Evolutionary conservation across 2,888 invertebrate species (phyloP), one percentile per base, ranked within the genome.

Genomic region (Scaeva pyrastri): DNA sequence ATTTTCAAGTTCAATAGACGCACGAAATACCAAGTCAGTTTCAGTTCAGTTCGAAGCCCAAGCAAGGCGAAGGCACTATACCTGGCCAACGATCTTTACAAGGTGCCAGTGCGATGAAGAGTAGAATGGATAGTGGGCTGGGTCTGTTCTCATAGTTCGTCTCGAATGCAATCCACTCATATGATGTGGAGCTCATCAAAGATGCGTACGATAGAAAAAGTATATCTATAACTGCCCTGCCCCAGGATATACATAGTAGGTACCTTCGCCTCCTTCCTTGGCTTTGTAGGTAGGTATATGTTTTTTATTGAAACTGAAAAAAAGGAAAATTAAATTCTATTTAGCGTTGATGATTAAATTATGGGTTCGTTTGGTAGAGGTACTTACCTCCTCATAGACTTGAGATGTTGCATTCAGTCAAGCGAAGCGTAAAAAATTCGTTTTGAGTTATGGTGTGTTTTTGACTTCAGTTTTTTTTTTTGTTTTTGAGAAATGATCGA

Each of bases 301-400:
- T 62, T n/a, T 58, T 21, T 43, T 39, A 14, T 31, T 66, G 12
- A 12, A 14, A 16, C 41, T 71, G 56, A 39, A 36, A 56, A n/a
- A 31, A 14, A n/a, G 48, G 14, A 79, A 72, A 68, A 71, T 66
- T 52, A 75, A 62, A 62, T 72, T 56, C 87, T 85, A 79, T 88
- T 87, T 85, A 89, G 88, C 85, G 88, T 88, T 88, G 88, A 89
- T 88, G 88, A 88, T 88, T 87, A 88, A 89, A 89, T 88, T 88
- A 88, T 89, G 88, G 88, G 85, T 79, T 88, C 31, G 55, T 16
- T 66, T 60, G 2, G 31, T 31, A 31, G 5, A 5, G 31, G 31
- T 5, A 31, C 31, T 5, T 19, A 19, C 48, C 23, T 23, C 8
- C 36, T 10, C 4, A 19, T 12, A 23, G 36, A 52, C 39, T 52